Base-by-base conservation (phyloP, 2,113 vertebrate species). In the Oreotrochilus melanogaster region DNA sequence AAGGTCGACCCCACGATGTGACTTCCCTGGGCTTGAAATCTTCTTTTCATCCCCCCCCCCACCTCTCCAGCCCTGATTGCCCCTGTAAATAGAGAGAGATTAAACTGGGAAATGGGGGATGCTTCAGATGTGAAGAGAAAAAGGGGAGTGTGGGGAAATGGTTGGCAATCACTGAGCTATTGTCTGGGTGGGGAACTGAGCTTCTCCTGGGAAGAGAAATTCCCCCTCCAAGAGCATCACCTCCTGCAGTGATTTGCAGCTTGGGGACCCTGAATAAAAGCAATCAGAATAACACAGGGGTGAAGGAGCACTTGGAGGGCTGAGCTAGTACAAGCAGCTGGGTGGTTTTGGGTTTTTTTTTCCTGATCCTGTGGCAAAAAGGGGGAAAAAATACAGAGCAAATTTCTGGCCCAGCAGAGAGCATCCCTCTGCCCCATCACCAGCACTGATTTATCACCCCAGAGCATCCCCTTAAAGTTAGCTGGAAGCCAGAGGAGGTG, bases 141-240 rank as follows among this genome's bases (percentile, higher is more conserved):
- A 27, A 54, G 62, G 48, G 4, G 12, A 72, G 69, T n/a, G n/a
- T 2, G 24, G 50, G 78, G 35, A 43, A 67, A 56, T 21, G 62
- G 62, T 42, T 80, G 75, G 64, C 93, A 94, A 80, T 92, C 85
- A 75, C 47, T 6, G 75, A 71, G 80, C 80, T 88, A 84, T 83
- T 84, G 85, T 81, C 70, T 33, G 71, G 31, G 17, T 87, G 82
- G 64, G 67, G 88, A 82, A 67, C 66, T 56, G 74, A 64, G 79
- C 74, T 90, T 82, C 45, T 69, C 60, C 51, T 27, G 48, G 62
- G 69, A 66, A 71, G 74, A 88, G 58, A 48, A 88, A 85, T 61
- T 88, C 33, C 50, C n/a, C 45, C 54, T 57, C 9, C 0, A 53
- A 57, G 50, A 22, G 30, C 58, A 11, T 58, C 73, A 53, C 61